phyloP scores from a whole-genome alignment of 2,888 invertebrate species.

The Phymatocera aterrima region DNA sequence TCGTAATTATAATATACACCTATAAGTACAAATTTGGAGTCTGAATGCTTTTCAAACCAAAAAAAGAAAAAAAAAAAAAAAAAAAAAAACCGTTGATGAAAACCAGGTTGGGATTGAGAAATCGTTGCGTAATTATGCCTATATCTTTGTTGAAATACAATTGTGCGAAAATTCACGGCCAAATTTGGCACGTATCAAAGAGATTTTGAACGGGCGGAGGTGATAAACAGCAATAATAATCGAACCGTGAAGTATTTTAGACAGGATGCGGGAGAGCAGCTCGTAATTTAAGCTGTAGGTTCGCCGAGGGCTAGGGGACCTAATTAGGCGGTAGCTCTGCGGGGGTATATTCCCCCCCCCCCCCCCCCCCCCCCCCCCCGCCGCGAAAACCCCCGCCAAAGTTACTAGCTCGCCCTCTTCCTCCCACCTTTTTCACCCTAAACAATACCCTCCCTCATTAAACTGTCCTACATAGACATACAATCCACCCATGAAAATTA shows the following conservation, averaged over 20 bases:
- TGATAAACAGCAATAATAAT: slow-evolving; percentile 35
- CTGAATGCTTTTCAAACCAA: too few species aligned
- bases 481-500: slow-evolving; percentile 43
- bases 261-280: slow-evolving; percentile 31
- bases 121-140: too few species aligned
- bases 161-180: background rate
- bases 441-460: slow-evolving; percentile 44
- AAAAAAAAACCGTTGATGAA: too few species aligned
- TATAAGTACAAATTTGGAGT: background rate
- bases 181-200: background rate
- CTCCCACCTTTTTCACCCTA: slow-evolving; percentile 9
- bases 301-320: slow-evolving; percentile 26
- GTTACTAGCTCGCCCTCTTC: slow-evolving; percentile 17
- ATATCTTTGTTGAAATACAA: background rate
- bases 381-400: too few species aligned
- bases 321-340: slow-evolving; percentile 40
- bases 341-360: slow-evolving; percentile 32
- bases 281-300: slow-evolving; percentile 21
- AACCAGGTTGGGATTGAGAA: too few species aligned
- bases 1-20: background rate
- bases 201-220: background rate
- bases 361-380: slow-evolving; percentile 34
- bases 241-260: slow-evolving; percentile 36
- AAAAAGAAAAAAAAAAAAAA: too few species aligned
- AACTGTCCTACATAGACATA: slow-evolving; percentile 29